phyloP scores from a whole-genome alignment of 1,140 invertebrate species.

The Harlomillsia oculata region DNA sequence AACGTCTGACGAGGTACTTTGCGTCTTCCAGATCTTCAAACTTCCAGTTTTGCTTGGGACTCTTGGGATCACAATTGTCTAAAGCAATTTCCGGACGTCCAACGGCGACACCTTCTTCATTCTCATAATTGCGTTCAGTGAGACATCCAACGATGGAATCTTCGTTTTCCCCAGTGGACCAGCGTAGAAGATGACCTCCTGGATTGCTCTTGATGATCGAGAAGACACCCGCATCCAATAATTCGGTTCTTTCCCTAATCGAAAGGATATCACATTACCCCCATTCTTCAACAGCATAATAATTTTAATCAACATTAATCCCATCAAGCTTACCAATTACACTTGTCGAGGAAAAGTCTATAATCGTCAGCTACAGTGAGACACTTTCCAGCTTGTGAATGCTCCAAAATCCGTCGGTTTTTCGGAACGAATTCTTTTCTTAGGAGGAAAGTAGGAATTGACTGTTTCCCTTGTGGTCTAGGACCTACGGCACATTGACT shows the following conservation, averaged over 20 bases:
- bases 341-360: constrained; percentile 21
- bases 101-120: constrained; percentile 1
- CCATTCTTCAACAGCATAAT: neutral
- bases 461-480: too few species aligned
- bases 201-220: constrained; percentile 19
- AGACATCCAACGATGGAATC: constrained; percentile 20
- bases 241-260: constrained; percentile 14
- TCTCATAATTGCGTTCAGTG: neutral
- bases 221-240: constrained; percentile 16
- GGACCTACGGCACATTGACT: too few species aligned
- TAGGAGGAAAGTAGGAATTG: too few species aligned
- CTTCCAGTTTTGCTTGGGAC: constrained; percentile 9
- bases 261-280: neutral
- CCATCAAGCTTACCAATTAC: constrained; percentile 19
- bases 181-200: constrained; percentile 24
- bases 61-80: constrained; percentile 17
- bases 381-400: constrained; percentile 15
- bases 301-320: neutral
- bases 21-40: constrained; percentile 10
- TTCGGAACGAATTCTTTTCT: constrained; percentile 10
- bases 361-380: constrained; percentile 21
- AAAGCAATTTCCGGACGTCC: neutral
- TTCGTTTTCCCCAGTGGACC: constrained; percentile 16
- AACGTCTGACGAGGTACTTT: constrained; percentile 5
- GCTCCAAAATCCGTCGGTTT: constrained; percentile 19